Evolutionary conservation across 2,797 vertebrate species (phyloP).

Genomic region (Bovichtus diacanthus): DNA sequence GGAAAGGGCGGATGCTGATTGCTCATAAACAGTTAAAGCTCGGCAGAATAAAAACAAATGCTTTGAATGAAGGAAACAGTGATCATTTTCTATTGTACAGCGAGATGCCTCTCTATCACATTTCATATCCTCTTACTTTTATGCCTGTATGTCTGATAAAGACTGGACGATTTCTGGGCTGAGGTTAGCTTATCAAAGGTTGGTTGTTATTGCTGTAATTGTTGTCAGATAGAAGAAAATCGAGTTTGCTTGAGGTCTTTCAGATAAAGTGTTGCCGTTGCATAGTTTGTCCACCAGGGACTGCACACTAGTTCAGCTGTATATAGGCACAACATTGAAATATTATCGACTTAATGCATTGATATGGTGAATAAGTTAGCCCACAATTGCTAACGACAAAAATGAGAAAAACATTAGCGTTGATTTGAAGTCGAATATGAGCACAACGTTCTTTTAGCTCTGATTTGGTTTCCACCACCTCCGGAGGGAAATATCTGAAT

Average conservation of each 20-base stretch:
- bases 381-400: neutral
- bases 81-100: slow-evolving; percentile 18
- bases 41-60: slow-evolving; percentile 29
- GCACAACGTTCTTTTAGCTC: neutral
- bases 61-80: slow-evolving; percentile 13
- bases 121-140: neutral
- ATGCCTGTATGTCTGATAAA: neutral
- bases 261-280: neutral
- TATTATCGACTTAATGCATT: neutral
- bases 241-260: neutral
- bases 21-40: slow-evolving; percentile 37
- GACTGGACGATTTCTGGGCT: neutral
- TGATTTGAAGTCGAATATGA: neutral
- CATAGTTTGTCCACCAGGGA: slow-evolving; percentile 15
- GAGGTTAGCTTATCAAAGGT: neutral
- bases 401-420: neutral
- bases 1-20: slow-evolving; percentile 2
- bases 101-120: slow-evolving; percentile 3
- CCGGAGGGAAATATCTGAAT: neutral
- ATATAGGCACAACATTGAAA: neutral
- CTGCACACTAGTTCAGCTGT: neutral
- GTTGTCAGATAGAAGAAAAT: neutral
- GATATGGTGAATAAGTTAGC: neutral
- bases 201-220: neutral
- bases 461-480: neutral